Evolutionary conservation across 2,797 vertebrate genomes (phyloP).

Genomic region (Tolypeutes matacus): DNA sequence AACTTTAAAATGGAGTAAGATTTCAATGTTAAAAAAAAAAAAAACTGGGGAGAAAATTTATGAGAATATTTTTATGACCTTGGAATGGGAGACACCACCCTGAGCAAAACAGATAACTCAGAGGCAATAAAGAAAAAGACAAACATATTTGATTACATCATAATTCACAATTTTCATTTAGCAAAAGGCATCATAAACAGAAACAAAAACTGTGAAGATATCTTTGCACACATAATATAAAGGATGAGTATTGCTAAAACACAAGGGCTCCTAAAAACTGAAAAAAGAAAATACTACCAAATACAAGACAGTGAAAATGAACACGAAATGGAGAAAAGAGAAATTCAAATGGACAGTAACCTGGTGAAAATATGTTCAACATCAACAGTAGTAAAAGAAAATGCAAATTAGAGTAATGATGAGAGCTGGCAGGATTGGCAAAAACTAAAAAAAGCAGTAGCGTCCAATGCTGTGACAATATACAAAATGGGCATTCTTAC

Average conservation of each 20-base stretch:
- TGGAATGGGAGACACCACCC: not conserved
- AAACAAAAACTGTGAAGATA: constrained; percentile 9
- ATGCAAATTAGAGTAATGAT: constrained; percentile 39
- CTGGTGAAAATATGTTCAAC: not conserved
- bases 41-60: constrained; percentile 38
- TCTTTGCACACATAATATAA: constrained; percentile 44
- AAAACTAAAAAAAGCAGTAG: constrained; percentile 17
- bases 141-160: constrained; percentile 45
- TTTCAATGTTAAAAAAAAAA: constrained; percentile 31
- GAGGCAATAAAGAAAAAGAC: constrained; percentile 47
- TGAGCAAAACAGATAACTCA: constrained; percentile 30
- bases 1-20: not conserved
- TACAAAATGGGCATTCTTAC: constrained; percentile 21
- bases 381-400: constrained; percentile 22
- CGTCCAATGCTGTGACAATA: constrained; percentile 31
- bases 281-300: not conserved
- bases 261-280: not conserved
- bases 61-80: not conserved
- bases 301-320: constrained; percentile 20
- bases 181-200: constrained; percentile 55
- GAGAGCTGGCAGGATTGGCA: not conserved
- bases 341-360: constrained; percentile 51
- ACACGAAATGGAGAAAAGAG: constrained; percentile 35
- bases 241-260: constrained; percentile 54
- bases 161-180: constrained; percentile 66